Conservation (phyloP, 1,140 invertebrate genomes). For the Lepidurus couesii region DNA sequence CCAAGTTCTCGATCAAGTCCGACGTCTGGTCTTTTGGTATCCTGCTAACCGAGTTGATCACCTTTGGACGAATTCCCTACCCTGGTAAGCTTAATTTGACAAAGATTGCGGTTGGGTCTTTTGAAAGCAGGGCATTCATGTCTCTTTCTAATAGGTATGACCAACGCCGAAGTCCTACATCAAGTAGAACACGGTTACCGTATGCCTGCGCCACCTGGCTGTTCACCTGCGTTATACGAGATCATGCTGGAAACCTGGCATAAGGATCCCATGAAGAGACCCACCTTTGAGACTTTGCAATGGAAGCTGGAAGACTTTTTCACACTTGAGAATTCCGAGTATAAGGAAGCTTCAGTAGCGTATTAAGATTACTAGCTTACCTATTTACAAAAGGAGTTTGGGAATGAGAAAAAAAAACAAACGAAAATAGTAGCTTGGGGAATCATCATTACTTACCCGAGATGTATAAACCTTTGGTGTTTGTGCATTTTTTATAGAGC, state of each 20-base stretch:
- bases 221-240: slow-evolving; percentile 87
- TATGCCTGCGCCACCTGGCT: slow-evolving; percentile 92
- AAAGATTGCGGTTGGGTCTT: neutral
- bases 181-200: slow-evolving; percentile 99
- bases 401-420: neutral
- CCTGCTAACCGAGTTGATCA: slow-evolving; percentile 93
- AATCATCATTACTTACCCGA: neutral
- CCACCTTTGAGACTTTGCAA: slow-evolving; percentile 98
- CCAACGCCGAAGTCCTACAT: slow-evolving; percentile 97
- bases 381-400: neutral
- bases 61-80: slow-evolving; percentile 96
- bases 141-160: slow-evolving; percentile 72
- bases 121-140: neutral
- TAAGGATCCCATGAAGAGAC: slow-evolving; percentile 95
- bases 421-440: neutral
- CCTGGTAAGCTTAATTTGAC: slow-evolving; percentile 50
- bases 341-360: slow-evolving; percentile 86
- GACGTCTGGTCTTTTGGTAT: slow-evolving; percentile 99
- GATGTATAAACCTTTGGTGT: neutral
- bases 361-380: slow-evolving; percentile 24
- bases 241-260: slow-evolving; percentile 99
- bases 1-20: slow-evolving; percentile 98
- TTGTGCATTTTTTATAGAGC: neutral
- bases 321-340: slow-evolving; percentile 95
- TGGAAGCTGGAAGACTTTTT: slow-evolving; percentile 99